Percentiles rank a stretch among this genome's conserved stretches.
phyloP scores from a whole-genome alignment of 2,888 invertebrate genomes.

The Salticus scenicus region DNA sequence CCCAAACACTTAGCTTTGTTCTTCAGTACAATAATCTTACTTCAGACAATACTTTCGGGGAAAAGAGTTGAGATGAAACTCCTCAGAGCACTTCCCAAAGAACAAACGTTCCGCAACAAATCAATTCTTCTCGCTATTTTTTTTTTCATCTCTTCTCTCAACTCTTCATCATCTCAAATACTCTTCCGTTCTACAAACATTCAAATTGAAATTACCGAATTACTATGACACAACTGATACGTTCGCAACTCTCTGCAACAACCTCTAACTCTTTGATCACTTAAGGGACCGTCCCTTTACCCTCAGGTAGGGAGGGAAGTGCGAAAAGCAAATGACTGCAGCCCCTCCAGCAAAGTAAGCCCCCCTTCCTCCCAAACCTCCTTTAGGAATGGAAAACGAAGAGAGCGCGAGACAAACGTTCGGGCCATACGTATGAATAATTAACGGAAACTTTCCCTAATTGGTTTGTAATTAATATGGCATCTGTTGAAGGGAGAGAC shows the following conservation, averaged over 20 bases:
- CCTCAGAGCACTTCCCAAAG: no score
- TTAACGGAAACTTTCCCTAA: slow-evolving; percentile 69
- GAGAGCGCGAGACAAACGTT: slow-evolving; percentile 49
- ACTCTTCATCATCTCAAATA: not conserved
- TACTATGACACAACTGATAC: slow-evolving; percentile 25
- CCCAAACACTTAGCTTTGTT: no score
- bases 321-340: slow-evolving; percentile 58
- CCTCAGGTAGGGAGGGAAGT: slow-evolving; percentile 39
- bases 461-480: slow-evolving; percentile 70
- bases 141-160: not conserved
- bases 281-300: slow-evolving; percentile 30
- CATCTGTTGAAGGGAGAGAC: slow-evolving; percentile 56
- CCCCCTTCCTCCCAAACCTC: not conserved
- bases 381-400: slow-evolving; percentile 34
- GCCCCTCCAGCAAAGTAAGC: slow-evolving; percentile 1
- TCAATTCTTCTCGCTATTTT: not conserved
- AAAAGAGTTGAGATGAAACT: no score
- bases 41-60: no score
- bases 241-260: slow-evolving; percentile 30
- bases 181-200: slow-evolving; percentile 28
- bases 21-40: no score
- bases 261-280: slow-evolving; percentile 62
- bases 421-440: slow-evolving; percentile 63
- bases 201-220: slow-evolving; percentile 54
- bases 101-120: not conserved